Percentiles rank a stretch among this genome's conserved stretches.
These are phyloP conservation scores for Rhyacophila evoluta DNA, from an alignment of 2,888 invertebrate species.

Conservation along the genomic window DNA sequence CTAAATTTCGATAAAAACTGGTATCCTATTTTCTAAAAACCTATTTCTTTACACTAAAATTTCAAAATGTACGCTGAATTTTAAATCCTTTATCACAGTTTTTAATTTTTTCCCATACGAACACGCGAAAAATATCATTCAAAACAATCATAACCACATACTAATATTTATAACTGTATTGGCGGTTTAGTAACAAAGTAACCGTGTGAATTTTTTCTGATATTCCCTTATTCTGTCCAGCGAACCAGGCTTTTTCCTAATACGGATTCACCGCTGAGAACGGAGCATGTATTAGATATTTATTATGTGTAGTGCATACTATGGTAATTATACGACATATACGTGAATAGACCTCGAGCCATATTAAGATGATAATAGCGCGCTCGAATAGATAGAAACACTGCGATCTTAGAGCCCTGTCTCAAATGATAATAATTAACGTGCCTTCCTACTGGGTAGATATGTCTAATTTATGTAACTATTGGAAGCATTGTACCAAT, in stretches of 20 bases:
- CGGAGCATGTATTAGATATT: constrained; percentile 13
- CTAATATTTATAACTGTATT: neutral
- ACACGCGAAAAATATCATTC: neutral
- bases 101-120: no score
- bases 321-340: constrained; percentile 11
- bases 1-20: no score
- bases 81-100: no score
- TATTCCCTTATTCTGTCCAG: constrained; percentile 38
- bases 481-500: no score
- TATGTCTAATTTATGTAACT: no score
- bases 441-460: no score
- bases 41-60: no score
- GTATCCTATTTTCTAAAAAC: no score
- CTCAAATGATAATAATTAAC: neutral
- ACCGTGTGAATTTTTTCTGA: constrained; percentile 11
- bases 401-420: neutral
- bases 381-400: neutral
- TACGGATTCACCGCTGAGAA: constrained; percentile 30
- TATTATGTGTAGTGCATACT: constrained; percentile 12
- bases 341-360: constrained; percentile 13
- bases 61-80: no score
- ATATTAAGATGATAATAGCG: neutral
- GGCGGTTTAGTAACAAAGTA: neutral
- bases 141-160: no score
- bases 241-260: constrained; percentile 38